phyloP scores from a whole-genome alignment of 2,888 invertebrate genomes.

The Zelleria hepariella region DNA sequence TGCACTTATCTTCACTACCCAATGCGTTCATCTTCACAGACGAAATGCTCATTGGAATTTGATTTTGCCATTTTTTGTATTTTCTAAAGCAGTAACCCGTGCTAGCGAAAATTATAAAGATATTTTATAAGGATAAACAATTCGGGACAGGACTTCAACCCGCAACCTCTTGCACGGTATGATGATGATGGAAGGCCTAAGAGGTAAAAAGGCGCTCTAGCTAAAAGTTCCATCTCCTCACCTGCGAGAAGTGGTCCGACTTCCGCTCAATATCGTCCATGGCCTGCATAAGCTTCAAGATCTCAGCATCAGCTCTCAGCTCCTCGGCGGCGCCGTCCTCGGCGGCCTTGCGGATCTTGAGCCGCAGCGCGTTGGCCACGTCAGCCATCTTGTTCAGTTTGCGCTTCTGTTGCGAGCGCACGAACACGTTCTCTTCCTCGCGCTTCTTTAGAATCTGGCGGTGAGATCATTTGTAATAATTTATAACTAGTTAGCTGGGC shows the following conservation, averaged over 20 bases:
- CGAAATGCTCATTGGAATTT: too few relatives aligned
- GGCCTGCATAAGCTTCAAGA: constrained; percentile 75
- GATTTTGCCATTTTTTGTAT: too few relatives aligned
- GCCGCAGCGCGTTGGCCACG: constrained; percentile 74
- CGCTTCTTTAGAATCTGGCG: constrained; percentile 81
- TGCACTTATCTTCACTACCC: too few relatives aligned
- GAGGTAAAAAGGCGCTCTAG: too few relatives aligned
- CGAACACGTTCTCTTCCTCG: constrained; percentile 88
- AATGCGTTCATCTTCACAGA: too few relatives aligned
- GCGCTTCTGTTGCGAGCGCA: constrained; percentile 84
- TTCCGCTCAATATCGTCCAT: constrained; percentile 81
- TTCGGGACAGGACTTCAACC: too few relatives aligned
- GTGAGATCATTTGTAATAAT: background rate
- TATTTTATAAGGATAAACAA: too few relatives aligned
- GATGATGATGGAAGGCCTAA: too few relatives aligned
- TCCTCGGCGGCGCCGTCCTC: constrained; percentile 77
- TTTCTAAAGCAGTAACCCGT: too few relatives aligned
- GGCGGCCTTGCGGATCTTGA: constrained; percentile 76
- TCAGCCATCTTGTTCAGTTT: constrained; percentile 84
- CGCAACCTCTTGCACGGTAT: too few relatives aligned
- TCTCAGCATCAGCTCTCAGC: constrained; percentile 77
- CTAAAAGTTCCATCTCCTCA: constrained; percentile 63
- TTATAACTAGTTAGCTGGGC: too few relatives aligned
- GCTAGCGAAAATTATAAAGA: too few relatives aligned
- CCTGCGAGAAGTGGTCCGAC: constrained; percentile 74